Conservation (phyloP, 2,113 vertebrate species). For the Protobothrops mucrosquamatus region DNA sequence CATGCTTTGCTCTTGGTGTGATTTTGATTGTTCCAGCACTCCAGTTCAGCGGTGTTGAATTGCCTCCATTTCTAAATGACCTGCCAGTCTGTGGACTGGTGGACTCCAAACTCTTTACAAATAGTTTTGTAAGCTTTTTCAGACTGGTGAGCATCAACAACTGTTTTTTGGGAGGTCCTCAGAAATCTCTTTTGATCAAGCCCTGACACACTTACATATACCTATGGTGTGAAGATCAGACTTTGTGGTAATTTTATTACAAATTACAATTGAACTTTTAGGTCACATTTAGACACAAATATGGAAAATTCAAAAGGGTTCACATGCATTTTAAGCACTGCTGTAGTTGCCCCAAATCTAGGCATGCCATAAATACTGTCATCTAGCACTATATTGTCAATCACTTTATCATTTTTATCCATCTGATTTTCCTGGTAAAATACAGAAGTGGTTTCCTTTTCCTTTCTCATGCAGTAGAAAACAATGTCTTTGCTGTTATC, state of each 20-base stretch:
- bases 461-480: not conserved
- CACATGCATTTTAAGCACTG: not conserved
- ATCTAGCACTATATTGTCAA: not conserved
- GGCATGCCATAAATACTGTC: not conserved
- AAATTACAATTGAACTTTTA: not conserved
- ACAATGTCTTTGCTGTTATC: not conserved
- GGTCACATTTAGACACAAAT: not conserved
- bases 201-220: not conserved
- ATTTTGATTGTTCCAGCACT: not conserved
- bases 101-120: not conserved
- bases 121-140: not conserved
- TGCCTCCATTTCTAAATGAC: not conserved
- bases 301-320: not conserved
- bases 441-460: not conserved
- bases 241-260: not conserved
- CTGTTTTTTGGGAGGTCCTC: not conserved
- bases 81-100: not conserved
- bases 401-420: not conserved
- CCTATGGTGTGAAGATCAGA: not conserved
- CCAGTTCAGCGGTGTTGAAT: not conserved
- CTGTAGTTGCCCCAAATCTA: not conserved
- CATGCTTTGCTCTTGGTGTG: not conserved
- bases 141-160: not conserved
- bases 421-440: not conserved
- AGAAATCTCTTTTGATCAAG: not conserved